Evolutionary conservation across 2,888 invertebrate genomes (phyloP).

Genomic region (Tetragonula carbonaria): DNA sequence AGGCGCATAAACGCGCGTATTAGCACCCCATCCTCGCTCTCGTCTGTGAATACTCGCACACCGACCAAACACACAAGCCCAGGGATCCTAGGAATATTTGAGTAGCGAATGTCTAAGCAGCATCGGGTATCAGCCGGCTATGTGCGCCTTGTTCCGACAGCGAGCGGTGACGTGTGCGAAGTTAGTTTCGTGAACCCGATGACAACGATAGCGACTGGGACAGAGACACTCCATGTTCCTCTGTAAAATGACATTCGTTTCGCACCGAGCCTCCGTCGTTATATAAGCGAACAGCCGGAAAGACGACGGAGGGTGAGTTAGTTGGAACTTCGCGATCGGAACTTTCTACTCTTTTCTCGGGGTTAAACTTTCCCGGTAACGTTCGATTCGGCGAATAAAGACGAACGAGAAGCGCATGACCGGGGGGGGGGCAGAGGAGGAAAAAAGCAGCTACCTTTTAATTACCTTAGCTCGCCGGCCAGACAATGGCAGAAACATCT

Average conservation of each 20-base stretch:
- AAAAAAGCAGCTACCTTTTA: neutral
- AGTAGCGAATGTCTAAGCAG: conserved; percentile 77
- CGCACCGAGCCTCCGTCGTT: neutral
- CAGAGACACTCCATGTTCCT: neutral
- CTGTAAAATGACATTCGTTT: conserved; percentile 29
- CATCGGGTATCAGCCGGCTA: conserved; percentile 58
- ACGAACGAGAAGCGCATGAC: neutral
- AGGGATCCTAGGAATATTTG: conserved; percentile 71
- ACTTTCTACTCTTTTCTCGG: neutral
- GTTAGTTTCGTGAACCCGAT: conserved; percentile 44
- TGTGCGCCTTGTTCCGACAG: conserved; percentile 50
- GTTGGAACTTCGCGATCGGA: neutral
- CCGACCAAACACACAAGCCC: conserved; percentile 52
- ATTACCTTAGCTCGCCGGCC: neutral
- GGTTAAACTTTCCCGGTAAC: neutral
- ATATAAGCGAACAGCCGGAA: neutral
- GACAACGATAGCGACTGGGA: conserved; percentile 46
- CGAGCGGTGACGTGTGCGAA: conserved; percentile 49
- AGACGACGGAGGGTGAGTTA: neutral
- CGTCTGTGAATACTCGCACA: conserved; percentile 39
- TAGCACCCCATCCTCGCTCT: neutral
- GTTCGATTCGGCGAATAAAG: conserved; percentile 26
- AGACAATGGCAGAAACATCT: neutral
- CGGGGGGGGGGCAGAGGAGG: no score
- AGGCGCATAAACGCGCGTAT: conserved; percentile 10